Evolutionary conservation across 2,888 invertebrate species (phyloP).

Genomic region (Holacanthella duospinosa): DNA sequence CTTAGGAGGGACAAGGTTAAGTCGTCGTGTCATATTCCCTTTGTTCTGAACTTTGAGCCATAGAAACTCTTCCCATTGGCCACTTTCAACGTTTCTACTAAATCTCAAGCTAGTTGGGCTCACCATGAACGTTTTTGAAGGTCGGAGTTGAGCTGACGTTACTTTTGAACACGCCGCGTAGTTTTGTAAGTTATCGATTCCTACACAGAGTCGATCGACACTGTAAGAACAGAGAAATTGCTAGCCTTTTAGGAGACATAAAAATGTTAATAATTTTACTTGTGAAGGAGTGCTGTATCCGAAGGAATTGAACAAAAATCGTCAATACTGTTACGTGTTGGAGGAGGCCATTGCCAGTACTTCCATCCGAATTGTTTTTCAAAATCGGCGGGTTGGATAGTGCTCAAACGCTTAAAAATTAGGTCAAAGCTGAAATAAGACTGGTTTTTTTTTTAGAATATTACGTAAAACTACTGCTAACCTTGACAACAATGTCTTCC

Average conservation of each 20-base stretch:
- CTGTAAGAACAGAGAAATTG: no score
- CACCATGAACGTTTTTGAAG: not conserved
- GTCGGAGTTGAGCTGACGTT: not conserved
- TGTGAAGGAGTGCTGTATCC: not conserved
- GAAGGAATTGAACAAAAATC: not conserved
- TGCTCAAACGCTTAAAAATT: no score
- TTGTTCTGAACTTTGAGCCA: constrained; percentile 11
- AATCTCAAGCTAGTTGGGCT: not conserved
- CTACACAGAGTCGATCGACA: not conserved
- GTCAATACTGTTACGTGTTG: not conserved
- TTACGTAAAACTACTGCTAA: no score
- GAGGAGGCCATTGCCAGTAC: not conserved
- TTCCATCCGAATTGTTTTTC: not conserved
- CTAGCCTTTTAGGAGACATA: no score
- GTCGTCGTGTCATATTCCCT: constrained; percentile 11
- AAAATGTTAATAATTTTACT: not conserved
- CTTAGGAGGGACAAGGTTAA: constrained; percentile 21
- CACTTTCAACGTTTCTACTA: not conserved
- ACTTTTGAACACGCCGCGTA: no score
- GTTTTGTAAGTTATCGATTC: not conserved
- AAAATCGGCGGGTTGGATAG: no score
- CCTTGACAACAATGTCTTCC: no score
- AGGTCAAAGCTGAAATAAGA: no score
- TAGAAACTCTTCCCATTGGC: not conserved
- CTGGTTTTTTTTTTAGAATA: no score